Conservation (phyloP, 2,113 vertebrate genomes). For the Pluvianellus socialis region DNA sequence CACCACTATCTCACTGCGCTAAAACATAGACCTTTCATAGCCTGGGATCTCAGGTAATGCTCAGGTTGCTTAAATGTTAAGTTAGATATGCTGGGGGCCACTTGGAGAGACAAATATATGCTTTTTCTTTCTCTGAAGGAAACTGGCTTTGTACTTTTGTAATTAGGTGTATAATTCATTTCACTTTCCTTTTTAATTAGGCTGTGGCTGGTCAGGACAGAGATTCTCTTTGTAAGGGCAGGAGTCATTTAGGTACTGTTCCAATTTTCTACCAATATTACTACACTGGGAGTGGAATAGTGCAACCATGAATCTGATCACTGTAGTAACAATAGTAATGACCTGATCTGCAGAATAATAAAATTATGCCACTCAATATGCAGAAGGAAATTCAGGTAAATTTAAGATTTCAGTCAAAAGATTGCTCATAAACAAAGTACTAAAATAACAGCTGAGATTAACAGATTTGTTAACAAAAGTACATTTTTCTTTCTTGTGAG, state of each 20-base stretch:
- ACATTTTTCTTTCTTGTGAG: not conserved
- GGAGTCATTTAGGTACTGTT: not conserved
- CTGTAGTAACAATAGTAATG: not conserved
- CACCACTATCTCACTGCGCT: not conserved
- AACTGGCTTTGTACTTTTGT: not conserved
- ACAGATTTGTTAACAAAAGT: not conserved
- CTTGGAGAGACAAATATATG: not conserved
- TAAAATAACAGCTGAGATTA: not conserved
- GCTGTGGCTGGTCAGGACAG: not conserved
- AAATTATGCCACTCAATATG: not conserved
- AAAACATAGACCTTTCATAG: not conserved
- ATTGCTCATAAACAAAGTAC: not conserved
- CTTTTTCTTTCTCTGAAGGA: not conserved
- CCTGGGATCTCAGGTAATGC: not conserved
- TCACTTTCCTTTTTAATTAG: not conserved
- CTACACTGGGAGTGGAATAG: not conserved
- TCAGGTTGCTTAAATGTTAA: not conserved
- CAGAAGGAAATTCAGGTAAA: not conserved
- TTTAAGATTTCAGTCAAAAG: not conserved
- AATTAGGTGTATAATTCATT: not conserved
- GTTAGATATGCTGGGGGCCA: no score
- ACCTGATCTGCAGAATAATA: not conserved
- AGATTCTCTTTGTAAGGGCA: not conserved
- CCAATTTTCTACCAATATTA: not conserved
- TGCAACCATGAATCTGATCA: not conserved